A percentile compares a stretch with the other conserved stretches of the same genome.
Conservation (phyloP, 2,113 vertebrate genomes). For the Siphamia tubifer region DNA sequence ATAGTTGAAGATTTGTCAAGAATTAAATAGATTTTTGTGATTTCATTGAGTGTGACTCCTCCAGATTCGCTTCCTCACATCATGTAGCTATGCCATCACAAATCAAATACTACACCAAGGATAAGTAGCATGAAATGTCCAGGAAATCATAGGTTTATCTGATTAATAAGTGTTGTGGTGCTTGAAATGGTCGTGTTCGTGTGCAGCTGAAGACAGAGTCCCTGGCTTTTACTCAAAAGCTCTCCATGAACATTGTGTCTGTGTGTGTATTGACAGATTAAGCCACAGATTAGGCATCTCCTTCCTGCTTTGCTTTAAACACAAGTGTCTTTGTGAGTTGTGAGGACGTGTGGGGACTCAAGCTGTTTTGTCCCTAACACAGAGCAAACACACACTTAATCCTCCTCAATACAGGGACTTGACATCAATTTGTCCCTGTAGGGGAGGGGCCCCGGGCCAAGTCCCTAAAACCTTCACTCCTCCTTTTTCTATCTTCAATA, state of each 20-base stretch:
- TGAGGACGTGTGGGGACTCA: slow-evolving; percentile 81
- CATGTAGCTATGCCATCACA: not conserved
- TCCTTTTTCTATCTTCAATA: not conserved
- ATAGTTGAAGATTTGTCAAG: too few relatives aligned
- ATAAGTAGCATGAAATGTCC: not conserved
- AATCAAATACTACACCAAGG: not conserved
- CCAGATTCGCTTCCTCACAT: not conserved
- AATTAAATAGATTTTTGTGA: too few relatives aligned
- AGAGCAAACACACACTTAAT: slow-evolving; percentile 92
- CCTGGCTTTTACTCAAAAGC: not conserved
- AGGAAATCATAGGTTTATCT: too few relatives aligned
- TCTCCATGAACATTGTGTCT: not conserved
- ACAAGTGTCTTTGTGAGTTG: slow-evolving; percentile 87
- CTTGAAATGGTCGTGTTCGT: not conserved
- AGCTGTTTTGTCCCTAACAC: slow-evolving; percentile 86
- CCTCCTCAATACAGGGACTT: slow-evolving; percentile 89
- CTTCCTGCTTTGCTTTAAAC: slow-evolving; percentile 40
- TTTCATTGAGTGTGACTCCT: too few relatives aligned
- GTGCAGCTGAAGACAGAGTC: not conserved
- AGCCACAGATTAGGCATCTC: slow-evolving; percentile 85
- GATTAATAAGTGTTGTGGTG: not conserved
- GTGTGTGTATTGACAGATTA: slow-evolving; percentile 82
- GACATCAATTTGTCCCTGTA: slow-evolving; percentile 88
- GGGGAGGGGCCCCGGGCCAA: slow-evolving; percentile 77
- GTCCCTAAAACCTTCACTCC: slow-evolving; percentile 22